phyloP scores from a whole-genome alignment of 1,140 invertebrate genomes.

The Andrena cerasifolii region DNA sequence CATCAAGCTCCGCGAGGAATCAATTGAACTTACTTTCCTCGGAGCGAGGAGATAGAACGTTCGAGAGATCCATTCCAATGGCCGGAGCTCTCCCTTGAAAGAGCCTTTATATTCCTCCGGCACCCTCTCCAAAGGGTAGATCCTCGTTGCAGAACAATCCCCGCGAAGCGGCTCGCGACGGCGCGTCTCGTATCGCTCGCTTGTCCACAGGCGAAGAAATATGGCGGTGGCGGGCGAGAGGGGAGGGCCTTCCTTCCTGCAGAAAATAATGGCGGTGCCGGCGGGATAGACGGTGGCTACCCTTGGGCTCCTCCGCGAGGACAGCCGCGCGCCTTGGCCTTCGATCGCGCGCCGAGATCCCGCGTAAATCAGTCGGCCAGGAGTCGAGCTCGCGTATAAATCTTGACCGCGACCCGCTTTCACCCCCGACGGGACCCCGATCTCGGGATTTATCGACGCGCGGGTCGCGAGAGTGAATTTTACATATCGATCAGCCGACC shows the following conservation, averaged over 20 bases:
- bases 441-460: conserved; percentile 33
- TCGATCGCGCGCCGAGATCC: conserved; percentile 14
- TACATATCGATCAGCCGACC: conserved; percentile 59
- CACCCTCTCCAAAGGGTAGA: not conserved
- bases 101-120: not conserved
- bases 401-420: conserved; percentile 24
- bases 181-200: not conserved
- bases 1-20: too few species aligned
- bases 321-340: not conserved
- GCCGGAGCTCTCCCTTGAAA: too few species aligned
- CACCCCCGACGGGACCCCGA: not conserved
- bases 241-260: not conserved
- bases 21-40: too few species aligned
- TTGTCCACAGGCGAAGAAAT: not conserved
- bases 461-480: conserved; percentile 54
- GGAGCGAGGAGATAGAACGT: not conserved
- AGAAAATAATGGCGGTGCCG: not conserved
- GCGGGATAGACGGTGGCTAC: not conserved
- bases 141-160: conserved; percentile 1
- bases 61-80: not conserved
- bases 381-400: conserved; percentile 9
- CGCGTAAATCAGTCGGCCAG: conserved; percentile 11
- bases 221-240: not conserved
- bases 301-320: not conserved
- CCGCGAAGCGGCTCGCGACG: conserved; percentile 1